These are phyloP conservation scores for Mongoloraphidia duomilia DNA, from an alignment of 2,888 invertebrate genomes.

Conservation along the genomic window DNA sequence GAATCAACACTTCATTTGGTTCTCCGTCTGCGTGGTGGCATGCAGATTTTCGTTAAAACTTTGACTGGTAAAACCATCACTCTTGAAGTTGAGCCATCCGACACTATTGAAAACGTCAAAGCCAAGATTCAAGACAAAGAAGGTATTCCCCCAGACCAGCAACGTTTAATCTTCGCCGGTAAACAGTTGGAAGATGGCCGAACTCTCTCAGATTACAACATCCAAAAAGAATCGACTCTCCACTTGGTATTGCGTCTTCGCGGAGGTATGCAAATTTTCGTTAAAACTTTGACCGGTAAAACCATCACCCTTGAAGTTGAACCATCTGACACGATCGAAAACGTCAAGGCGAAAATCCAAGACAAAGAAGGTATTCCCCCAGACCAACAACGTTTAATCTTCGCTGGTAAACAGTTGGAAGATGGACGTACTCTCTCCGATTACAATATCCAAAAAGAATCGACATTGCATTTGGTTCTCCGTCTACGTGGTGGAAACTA, in stretches of 20 bases:
- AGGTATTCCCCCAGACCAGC: conserved; percentile 43
- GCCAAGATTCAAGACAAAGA: conserved; percentile 42
- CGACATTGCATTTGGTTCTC: conserved; percentile 81
- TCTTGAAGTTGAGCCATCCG: conserved; percentile 43
- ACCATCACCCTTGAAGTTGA: conserved; percentile 41
- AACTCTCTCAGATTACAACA: conserved; percentile 49
- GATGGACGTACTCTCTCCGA: conserved; percentile 39
- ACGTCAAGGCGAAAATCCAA: conserved; percentile 39
- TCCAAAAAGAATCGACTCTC: conserved; percentile 44
- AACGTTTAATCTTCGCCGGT: conserved; percentile 48
- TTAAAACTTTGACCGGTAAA: conserved; percentile 42
- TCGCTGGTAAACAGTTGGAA: conserved; percentile 66
- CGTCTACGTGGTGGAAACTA: conserved; percentile 59
- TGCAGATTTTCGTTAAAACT: conserved; percentile 43
- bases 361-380: conserved; percentile 77
- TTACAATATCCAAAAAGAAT: conserved; percentile 86
- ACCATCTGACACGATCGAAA: conserved; percentile 42
- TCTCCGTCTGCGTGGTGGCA: conserved; percentile 47
- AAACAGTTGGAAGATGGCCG: conserved; percentile 57
- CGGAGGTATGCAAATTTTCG: conserved; percentile 54
- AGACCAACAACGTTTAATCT: conserved; percentile 73
- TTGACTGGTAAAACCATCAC: conserved; percentile 42
- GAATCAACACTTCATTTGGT: conserved; percentile 45
- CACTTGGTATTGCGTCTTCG: conserved; percentile 43
- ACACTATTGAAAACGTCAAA: conserved; percentile 50